Percentiles rank a stretch among this genome's conserved stretches.
Evolutionary conservation across 1,140 invertebrate species (phyloP).

Genomic region (Eueides isabella): DNA sequence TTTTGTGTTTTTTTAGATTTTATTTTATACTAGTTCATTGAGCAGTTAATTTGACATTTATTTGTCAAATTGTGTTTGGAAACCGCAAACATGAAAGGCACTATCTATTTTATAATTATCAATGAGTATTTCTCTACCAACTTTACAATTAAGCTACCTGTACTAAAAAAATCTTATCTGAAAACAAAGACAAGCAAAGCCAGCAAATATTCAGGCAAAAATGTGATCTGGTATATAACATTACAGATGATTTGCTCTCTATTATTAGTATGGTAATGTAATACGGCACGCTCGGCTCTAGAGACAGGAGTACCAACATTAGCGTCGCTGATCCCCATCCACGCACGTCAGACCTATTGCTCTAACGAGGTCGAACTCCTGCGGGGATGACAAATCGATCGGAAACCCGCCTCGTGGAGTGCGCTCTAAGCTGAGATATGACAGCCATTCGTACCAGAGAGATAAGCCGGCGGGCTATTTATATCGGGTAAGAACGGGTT

Average conservation of each 20-base stretch:
- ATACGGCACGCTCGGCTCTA: constrained; percentile 1
- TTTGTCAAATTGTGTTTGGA: too few relatives aligned
- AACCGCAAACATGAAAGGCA: too few relatives aligned
- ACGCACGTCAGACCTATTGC: constrained; percentile 19
- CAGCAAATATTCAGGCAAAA: background rate
- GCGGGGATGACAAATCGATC: constrained; percentile 34
- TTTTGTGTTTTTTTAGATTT: too few relatives aligned
- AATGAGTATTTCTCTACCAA: too few relatives aligned
- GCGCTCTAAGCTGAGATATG: constrained; percentile 34
- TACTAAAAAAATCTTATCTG: background rate
- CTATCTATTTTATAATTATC: too few relatives aligned
- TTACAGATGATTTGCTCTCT: background rate
- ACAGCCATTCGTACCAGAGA: constrained; percentile 35
- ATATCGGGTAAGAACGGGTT: constrained; percentile 21
- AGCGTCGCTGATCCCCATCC: constrained; percentile 6
- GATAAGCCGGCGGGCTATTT: constrained; percentile 34
- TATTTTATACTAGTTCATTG: too few relatives aligned
- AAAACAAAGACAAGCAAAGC: background rate
- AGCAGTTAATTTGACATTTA: too few relatives aligned
- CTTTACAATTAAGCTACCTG: background rate
- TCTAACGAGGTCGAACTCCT: constrained; percentile 25
- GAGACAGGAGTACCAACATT: background rate
- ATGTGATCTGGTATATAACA: background rate
- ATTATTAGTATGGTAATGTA: constrained; percentile 8
- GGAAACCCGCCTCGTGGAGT: constrained; percentile 31